Conservation (phyloP, 2,888 invertebrate genomes). For the Drosophila subquinaria region DNA sequence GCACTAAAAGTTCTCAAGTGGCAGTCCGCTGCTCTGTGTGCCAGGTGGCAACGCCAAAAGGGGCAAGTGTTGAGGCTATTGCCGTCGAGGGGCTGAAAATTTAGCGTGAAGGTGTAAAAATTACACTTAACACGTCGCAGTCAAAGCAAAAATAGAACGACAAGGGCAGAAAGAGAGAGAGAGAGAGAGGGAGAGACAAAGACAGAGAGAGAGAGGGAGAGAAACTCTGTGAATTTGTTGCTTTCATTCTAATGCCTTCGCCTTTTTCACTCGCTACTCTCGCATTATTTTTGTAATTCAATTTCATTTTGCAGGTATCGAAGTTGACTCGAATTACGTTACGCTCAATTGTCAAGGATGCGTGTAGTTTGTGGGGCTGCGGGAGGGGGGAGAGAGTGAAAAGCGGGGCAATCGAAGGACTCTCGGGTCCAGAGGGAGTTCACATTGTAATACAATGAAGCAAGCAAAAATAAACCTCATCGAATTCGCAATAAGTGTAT, state of each 20-base stretch:
- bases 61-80: constrained; percentile 8
- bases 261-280: constrained; percentile 3
- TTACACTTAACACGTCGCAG: constrained; percentile 66
- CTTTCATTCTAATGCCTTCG: constrained; percentile 29
- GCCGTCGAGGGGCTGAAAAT: constrained; percentile 40
- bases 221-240: constrained; percentile 24
- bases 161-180: constrained; percentile 2
- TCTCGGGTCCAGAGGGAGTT: background rate
- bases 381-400: background rate
- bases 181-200: background rate
- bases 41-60: constrained; percentile 3
- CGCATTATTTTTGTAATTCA: constrained; percentile 60
- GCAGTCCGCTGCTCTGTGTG: constrained; percentile 55
- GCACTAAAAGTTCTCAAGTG: constrained; percentile 81
- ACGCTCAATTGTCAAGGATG: constrained; percentile 35
- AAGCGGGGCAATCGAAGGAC: too few relatives aligned
- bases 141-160: constrained; percentile 30
- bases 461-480: background rate
- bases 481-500: background rate
- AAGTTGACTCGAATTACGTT: constrained; percentile 51
- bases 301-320: constrained; percentile 58
- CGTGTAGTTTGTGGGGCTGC: constrained; percentile 1
- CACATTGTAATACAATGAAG: background rate
- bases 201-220: background rate
- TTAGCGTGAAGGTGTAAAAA: constrained; percentile 77